Conservation (phyloP, 2,888 invertebrate genomes). For the Frankliniella intonsa region DNA sequence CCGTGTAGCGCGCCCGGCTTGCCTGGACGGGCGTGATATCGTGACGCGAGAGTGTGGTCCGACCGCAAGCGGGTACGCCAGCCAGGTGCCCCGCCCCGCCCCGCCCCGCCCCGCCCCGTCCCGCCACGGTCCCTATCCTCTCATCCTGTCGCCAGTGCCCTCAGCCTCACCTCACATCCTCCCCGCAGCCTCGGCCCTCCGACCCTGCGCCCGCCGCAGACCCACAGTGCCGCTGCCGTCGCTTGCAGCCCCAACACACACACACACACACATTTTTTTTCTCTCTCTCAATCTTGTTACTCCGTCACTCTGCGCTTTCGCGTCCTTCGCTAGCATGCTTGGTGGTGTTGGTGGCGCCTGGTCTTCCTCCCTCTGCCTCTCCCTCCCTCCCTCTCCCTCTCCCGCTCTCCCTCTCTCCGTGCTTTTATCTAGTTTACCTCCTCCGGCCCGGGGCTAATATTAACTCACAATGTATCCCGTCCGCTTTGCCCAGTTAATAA, state of each 20-base stretch:
- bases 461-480: neutral
- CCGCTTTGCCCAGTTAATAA: neutral
- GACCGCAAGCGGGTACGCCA: neutral
- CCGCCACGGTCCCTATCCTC: too few relatives aligned
- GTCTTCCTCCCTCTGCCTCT: neutral
- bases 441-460: neutral
- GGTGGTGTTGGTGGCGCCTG: neutral
- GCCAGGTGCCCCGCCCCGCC: too few relatives aligned
- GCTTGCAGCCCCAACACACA: too few relatives aligned
- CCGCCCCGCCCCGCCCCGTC: too few relatives aligned
- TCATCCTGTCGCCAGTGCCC: neutral
- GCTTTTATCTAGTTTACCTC: neutral
- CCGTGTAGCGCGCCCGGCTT: neutral
- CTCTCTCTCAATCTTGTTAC: conserved; percentile 7
- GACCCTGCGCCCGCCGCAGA: too few relatives aligned
- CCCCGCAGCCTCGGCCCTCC: neutral
- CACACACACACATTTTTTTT: neutral
- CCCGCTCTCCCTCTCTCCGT: neutral
- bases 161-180: neutral
- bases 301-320: neutral
- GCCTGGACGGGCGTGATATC: neutral
- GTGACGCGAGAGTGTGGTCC: neutral
- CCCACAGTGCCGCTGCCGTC: too few relatives aligned
- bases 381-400: neutral
- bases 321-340: neutral